Evolutionary conservation across 2,797 vertebrate species (phyloP), one percentile per base, ranked within the genome.

Genomic region (Melanotaenia boesemani): DNA sequence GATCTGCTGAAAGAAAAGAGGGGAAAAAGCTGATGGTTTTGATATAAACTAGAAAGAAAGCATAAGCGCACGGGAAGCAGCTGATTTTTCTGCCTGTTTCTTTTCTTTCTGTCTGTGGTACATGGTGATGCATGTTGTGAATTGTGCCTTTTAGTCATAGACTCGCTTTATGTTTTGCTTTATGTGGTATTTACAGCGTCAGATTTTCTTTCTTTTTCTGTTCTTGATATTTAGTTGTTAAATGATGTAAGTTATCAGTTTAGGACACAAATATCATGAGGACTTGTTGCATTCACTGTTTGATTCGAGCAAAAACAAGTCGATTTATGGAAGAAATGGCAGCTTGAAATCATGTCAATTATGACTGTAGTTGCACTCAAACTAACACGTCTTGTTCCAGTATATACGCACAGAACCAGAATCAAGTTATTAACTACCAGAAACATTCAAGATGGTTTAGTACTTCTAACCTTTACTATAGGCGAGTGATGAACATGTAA

Each of bases 1-100:
- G 85, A 82, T 83, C 86, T 72, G 32, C 4, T 30, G 20, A 62
- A 63, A 39, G 12, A 24, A 36, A 8, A 61, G 16, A 16, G 37
- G 10, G 15, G 41, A 4, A 61, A 67, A 70, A 28, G 64, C 39
- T 64, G 46, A 13, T 68, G 46, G 58, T 46, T 76, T 67, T 44
- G 67, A 41, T 68, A 70, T 60, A 62, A 76, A 76, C 30, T 13
- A 5, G 65, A 30, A 50, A 37, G 26, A 65, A 37, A 59, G 60
- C 62, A 37, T 10, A 13, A 20, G 24, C 44, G 10, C 32, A 22
- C 0, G 30, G 63, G 61, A 63, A 74, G 65, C 58, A 15, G 58
- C 67, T 28, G 48, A 20, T 70, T 67, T 68, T 61, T 63, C 34
- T 59, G 36, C 36, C 37, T 26, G 26, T 26, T 26, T 26, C 26